Evolutionary conservation across 1,140 invertebrate species (phyloP), one percentile per base, ranked within the genome.

Genomic region (Euura lappo): DNA sequence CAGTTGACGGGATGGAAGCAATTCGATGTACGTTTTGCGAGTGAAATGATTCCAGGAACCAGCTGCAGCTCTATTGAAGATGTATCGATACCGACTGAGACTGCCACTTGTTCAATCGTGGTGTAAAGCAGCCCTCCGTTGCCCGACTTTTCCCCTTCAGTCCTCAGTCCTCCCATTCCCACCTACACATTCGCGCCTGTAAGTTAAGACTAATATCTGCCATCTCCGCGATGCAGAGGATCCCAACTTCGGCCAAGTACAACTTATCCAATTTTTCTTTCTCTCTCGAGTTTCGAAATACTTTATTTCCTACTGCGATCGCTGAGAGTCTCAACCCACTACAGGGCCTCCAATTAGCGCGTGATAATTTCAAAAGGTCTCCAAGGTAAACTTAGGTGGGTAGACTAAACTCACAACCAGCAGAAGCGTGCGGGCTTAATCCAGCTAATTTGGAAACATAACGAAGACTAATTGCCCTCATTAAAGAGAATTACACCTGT

Each of bases 151-250:
- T 75, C 72, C 73, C 76, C 70, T 51, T 72, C 45, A 45, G 72
- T 77, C 79, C 80, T 75, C 80, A 73, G 79, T 60, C 51, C 51
- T 60, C 51, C 28, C 13, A 28, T 60, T n/a, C 51, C 13, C 10
- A 8, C 51, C 51, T 11, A 11, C 51, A 60, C 51, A 60, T 60
- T 60, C 5, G 13, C 51, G 51, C 51, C 74, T 69, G 69, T 75
- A 73, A 71, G 45, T 65, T 71, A 45, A 43, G n/a, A 43, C 46
- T 76, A 74, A 77, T 74, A 70, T 5, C 11, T 51, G 45, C 64
- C 45, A 64, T 8, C 71, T 43, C 72, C 71, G 28, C 28, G 75
- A 75, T 71, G 74, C 51, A 67, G 11, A 45, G 68, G 70, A 69
- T 71, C 69, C 69, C 69, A 70, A 70, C 69, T 70, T 70, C 10